Evolutionary conservation across 2,113 vertebrate genomes (phyloP), one percentile per base, ranked within the genome.

Genomic region (Platichthys flesus): DNA sequence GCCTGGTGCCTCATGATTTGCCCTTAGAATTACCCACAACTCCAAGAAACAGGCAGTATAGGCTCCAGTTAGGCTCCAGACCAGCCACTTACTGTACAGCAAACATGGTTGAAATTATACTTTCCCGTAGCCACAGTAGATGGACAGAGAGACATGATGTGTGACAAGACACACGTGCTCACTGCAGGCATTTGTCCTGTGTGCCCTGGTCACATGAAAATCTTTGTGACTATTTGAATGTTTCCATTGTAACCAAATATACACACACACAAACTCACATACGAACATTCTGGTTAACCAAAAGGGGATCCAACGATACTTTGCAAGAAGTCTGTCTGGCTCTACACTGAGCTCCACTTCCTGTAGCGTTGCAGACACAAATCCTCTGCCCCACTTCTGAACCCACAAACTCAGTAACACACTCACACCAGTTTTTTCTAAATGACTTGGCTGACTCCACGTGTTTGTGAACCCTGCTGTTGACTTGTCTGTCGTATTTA

Each of bases 31-130:
- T 68, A 83, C 54, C 67, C 62, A 31, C 59, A 76, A 4, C 59
- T 70, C 71, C 49, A 66, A 79, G 59, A 81, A 60, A 67, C 73
- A 59, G 82, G 78, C 67, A 42, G 16, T 61, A 72, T 64, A 74
- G 75, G 68, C 73, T 80, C 83, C 83, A 74, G 74, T 78, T 47
- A 40, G 72, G 52, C 76, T 82, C 59, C 79, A 80, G 23, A 81
- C 65, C 69, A 68, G 47, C 80, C 76, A 84, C 73, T 90, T 86
- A 83, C 67, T 83, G 61, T 81, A 42, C 57, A 78, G 69, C 61
- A 69, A 83, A 54, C 62, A 71, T 76, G 59, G 76, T 64, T 67
- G 61, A 89, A 85, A 79, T 85, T 68, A 79, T 83, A 83, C 82
- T 84, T 67, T 73, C 54, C 78, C 51, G 12, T 54, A 66, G 70